Percentiles rank a stretch among this genome's conserved stretches.
Conservation (phyloP, 2,797 vertebrate species). For the Apodemus agrarius region DNA sequence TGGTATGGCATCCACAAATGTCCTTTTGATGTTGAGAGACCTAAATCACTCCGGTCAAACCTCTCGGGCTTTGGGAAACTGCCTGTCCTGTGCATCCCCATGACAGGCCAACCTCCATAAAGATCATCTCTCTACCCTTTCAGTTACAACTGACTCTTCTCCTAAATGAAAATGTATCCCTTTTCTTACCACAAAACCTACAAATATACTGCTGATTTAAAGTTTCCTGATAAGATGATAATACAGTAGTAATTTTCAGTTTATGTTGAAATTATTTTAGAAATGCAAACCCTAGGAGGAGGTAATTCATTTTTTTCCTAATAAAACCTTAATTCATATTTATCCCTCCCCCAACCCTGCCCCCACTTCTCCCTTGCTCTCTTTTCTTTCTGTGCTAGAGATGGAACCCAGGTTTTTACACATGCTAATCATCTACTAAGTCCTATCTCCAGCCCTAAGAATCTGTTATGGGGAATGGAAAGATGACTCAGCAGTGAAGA, state of each 20-base stretch:
- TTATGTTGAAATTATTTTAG: background rate
- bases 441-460: background rate
- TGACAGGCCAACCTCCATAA: fast-evolving
- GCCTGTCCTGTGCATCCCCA: background rate
- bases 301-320: background rate
- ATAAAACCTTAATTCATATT: background rate
- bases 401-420: background rate
- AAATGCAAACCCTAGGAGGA: background rate
- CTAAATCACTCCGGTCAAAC: background rate
- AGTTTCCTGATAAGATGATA: background rate
- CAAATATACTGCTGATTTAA: background rate
- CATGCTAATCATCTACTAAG: background rate
- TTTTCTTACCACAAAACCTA: background rate
- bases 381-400: background rate
- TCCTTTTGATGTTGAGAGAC: background rate
- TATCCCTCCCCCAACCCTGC: background rate
- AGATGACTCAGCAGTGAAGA: background rate
- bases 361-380: background rate
- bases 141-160: background rate
- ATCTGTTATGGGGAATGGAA: background rate
- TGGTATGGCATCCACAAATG: fast-evolving
- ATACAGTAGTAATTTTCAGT: background rate
- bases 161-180: background rate
- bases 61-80: background rate
- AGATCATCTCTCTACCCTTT: background rate